These are phyloP conservation scores for Anser cygnoides DNA, from an alignment of 2,113 vertebrate genomes.

Conservation along the genomic window DNA sequence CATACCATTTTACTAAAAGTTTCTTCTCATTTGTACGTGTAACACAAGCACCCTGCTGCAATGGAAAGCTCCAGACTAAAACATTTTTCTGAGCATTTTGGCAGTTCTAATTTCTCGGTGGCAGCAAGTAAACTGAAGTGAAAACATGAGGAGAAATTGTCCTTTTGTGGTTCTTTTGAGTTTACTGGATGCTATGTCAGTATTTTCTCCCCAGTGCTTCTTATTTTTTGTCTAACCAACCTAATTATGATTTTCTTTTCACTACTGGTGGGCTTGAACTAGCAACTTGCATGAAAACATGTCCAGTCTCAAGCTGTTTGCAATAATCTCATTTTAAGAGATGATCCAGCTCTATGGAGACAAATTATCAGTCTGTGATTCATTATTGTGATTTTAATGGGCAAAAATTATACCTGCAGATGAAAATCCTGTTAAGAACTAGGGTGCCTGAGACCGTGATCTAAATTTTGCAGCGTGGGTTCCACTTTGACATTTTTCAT, in stretches of 20 bases:
- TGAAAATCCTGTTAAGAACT: background rate
- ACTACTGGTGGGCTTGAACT: background rate
- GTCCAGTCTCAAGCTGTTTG: background rate
- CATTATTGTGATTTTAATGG: background rate
- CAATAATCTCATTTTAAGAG: background rate
- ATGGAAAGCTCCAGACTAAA: background rate
- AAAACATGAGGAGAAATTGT: background rate
- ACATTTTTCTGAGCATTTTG: background rate
- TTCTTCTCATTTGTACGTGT: background rate
- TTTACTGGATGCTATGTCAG: background rate
- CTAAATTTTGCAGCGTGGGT: background rate
- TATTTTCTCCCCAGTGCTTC: background rate
- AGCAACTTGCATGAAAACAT: background rate
- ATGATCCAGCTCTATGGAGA: background rate
- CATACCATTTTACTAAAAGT: background rate
- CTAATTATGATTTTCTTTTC: background rate
- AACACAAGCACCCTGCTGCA: rapidly evolving
- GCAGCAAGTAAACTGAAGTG: background rate
- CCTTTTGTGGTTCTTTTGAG: background rate
- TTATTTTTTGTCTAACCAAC: background rate
- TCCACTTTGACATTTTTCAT: background rate
- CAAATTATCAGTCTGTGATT: background rate
- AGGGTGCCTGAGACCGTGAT: background rate
- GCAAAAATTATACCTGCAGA: background rate
- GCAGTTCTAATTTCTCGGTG: background rate